These are phyloP conservation scores for Nomada fabriciana DNA, from an alignment of 2,888 invertebrate genomes.

Conservation along the genomic window DNA sequence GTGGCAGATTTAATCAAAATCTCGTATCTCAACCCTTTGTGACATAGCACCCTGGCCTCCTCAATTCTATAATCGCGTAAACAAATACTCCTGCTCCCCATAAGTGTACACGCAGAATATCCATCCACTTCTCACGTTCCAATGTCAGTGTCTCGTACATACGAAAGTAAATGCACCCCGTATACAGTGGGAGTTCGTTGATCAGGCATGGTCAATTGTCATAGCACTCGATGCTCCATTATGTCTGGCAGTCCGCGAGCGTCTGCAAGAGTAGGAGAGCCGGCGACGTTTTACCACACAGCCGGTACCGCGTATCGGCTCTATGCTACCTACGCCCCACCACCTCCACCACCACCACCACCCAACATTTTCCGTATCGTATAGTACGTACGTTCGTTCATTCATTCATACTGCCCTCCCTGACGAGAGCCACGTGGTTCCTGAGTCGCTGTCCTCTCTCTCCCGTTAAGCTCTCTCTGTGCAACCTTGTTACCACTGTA, in stretches of 20 bases:
- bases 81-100: too few species aligned
- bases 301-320: slow-evolving; percentile 70
- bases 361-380: slow-evolving; percentile 74
- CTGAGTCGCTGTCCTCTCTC: slow-evolving; percentile 69
- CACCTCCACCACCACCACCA: slow-evolving; percentile 70
- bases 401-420: slow-evolving; percentile 74
- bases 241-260: slow-evolving; percentile 72
- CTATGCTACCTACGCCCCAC: slow-evolving; percentile 72
- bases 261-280: slow-evolving; percentile 73
- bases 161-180: too few species aligned
- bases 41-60: too few species aligned
- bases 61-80: too few species aligned
- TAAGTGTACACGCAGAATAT: too few species aligned
- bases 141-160: too few species aligned
- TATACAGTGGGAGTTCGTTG: neutral
- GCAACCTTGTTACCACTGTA: slow-evolving; percentile 60
- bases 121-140: too few species aligned
- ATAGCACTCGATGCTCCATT: slow-evolving; percentile 58
- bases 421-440: slow-evolving; percentile 72
- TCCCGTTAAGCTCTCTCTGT: slow-evolving; percentile 53
- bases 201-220: slow-evolving; percentile 3
- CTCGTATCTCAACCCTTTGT: too few species aligned
- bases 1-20: too few species aligned
- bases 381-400: slow-evolving; percentile 70
- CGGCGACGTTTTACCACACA: slow-evolving; percentile 69